phyloP scores from a whole-genome alignment of 2,888 invertebrate genomes.

The Yponomeuta sedellus region DNA sequence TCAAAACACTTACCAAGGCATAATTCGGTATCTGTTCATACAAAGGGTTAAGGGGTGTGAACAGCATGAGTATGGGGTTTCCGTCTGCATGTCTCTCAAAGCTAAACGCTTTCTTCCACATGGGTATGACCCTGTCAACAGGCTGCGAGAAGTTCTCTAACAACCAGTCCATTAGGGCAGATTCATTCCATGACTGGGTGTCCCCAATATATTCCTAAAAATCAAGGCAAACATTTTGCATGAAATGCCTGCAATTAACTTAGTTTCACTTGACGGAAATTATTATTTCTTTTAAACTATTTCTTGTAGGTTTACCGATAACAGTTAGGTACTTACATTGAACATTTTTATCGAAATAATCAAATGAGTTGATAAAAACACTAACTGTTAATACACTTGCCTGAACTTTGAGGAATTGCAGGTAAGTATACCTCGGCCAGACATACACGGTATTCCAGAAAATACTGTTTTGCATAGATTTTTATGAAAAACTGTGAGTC shows the following conservation, averaged over 20 bases:
- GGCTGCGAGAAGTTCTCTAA: conserved; percentile 77
- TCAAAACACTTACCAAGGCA: conserved; percentile 76
- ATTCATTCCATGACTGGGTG: conserved; percentile 51
- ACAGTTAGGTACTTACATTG: too few species aligned
- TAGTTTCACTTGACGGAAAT: neutral
- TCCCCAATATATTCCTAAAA: conserved; percentile 69
- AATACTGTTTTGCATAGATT: too few species aligned
- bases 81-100: conserved; percentile 81
- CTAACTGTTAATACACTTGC: too few species aligned
- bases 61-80: conserved; percentile 84
- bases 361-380: too few species aligned
- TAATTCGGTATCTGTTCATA: conserved; percentile 80
- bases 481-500: too few species aligned
- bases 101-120: conserved; percentile 81
- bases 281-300: neutral
- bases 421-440: too few species aligned
- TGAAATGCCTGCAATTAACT: neutral
- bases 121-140: conserved; percentile 81
- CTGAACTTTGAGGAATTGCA: too few species aligned
- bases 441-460: too few species aligned
- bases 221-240: conserved; percentile 15
- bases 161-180: conserved; percentile 77
- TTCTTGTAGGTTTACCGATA: too few species aligned
- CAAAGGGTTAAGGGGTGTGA: conserved; percentile 86
- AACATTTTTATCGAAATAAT: too few species aligned